A percentile compares a stretch with the other conserved stretches of the same genome.
phyloP scores from a whole-genome alignment of 2,797 vertebrate species.

The Sebastes cheni region DNA sequence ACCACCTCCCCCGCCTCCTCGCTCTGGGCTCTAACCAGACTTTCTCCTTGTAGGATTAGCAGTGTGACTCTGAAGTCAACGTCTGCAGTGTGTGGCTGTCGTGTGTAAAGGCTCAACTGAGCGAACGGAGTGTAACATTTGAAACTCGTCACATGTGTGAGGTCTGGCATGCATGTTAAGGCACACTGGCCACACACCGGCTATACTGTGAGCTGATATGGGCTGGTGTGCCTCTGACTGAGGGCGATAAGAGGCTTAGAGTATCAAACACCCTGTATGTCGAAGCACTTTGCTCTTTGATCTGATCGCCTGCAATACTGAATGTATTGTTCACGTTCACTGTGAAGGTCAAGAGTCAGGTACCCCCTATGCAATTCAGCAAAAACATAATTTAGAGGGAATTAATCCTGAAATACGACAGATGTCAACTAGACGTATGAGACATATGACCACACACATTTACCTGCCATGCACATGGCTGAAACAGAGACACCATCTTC shows the following conservation, averaged over 20 bases:
- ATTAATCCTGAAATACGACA: neutral
- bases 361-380: neutral
- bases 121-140: conserved; percentile 18
- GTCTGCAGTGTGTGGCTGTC: conserved; percentile 43
- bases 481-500: neutral
- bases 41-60: conserved; percentile 38
- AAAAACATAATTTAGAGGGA: neutral
- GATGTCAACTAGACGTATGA: neutral
- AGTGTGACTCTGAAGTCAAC: conserved; percentile 28
- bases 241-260: conserved; percentile 64
- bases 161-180: conserved; percentile 36
- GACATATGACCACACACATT: neutral
- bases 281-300: conserved; percentile 32
- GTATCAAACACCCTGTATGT: conserved; percentile 18
- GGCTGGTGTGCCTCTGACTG: conserved; percentile 22
- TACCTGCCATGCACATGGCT: conserved; percentile 1
- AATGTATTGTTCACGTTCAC: conserved; percentile 7
- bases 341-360: neutral
- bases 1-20: neutral
- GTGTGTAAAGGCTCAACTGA: conserved; percentile 29
- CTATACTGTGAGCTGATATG: conserved; percentile 33
- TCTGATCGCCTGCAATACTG: conserved; percentile 17
- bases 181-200: conserved; percentile 20
- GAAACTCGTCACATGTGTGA: conserved; percentile 42
- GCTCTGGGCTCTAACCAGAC: neutral